Base-by-base conservation (phyloP, 1,140 invertebrate species). In the Aphelenchoides avenae region DNA sequence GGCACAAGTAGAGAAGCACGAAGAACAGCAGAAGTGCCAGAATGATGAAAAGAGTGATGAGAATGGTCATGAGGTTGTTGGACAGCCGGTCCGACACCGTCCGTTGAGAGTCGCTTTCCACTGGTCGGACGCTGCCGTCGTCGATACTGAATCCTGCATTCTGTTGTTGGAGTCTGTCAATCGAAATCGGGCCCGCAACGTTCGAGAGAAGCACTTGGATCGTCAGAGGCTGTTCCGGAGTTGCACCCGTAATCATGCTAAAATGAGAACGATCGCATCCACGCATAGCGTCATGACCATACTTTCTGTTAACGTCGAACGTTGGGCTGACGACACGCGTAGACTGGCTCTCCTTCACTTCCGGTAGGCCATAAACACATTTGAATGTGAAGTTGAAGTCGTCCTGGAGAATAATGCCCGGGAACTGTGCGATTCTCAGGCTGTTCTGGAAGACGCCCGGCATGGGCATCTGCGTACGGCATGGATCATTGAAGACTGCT, bases 321-420 rank as follows among this genome's bases (percentile, higher is more conserved):
- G n/a, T n/a, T n/a, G n/a, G n/a, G 41, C 46, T 48, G 31, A n/a
- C 46, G 46, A 29, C 46, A 34, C 27, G 22, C 20, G 46, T 48
- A 30, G 22, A 30, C 40, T 43, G 41, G 26, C 22, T 34, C 27
- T 48, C 27, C 27, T 48, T 37, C 18, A 65, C 53, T 18, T 65
- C 60, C 5, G 63, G 63, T 15, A 61, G 31, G 9, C 65, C 65
- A 44, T 66, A 64, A 22, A 57, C 15, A 42, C 66, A 68, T 44
- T 59, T 70, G 49, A 68, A 68, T 27, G 61, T 69, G 27, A 71
- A 71, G 54, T 70, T 70, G n/a, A 63, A 49, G 47, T 68, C 66
- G n/a, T 68, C 68, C 31, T 40, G 43, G 11, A 68, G 48, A 27
- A 68, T 63, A 20, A 68, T 33, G 27, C 56, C 63, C 6, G 66